Conservation (phyloP, 2,888 invertebrate genomes). For the Plebejus anna region DNA sequence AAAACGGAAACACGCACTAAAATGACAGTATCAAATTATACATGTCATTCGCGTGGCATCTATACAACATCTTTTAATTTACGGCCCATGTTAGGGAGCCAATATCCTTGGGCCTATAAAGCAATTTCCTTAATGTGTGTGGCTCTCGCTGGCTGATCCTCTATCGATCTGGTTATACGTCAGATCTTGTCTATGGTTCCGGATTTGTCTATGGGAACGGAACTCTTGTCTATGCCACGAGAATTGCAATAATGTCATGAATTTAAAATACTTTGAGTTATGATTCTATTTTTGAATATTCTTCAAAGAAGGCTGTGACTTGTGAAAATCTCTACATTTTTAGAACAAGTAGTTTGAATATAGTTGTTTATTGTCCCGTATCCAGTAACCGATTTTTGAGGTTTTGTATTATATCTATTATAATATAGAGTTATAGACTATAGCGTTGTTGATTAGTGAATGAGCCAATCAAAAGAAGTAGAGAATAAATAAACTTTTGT, state of each 20-base stretch:
- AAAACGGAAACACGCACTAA: not conserved
- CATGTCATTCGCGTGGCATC: not conserved
- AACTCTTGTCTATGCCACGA: not conserved
- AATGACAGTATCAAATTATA: not conserved
- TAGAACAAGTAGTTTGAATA: not conserved
- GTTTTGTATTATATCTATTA: no score
- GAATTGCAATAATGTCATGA: not conserved
- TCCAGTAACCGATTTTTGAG: no score
- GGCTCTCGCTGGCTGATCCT: slow-evolving; percentile 52
- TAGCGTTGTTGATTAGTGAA: no score
- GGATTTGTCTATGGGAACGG: slow-evolving; percentile 5
- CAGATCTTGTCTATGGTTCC: slow-evolving; percentile 22
- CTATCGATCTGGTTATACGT: slow-evolving; percentile 39
- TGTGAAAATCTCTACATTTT: not conserved
- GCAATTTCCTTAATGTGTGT: slow-evolving; percentile 72
- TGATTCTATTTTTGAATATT: no score
- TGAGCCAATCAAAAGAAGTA: no score
- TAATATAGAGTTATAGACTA: no score
- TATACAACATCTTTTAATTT: slow-evolving; percentile 29
- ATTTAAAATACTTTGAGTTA: no score
- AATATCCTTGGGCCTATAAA: slow-evolving; percentile 54
- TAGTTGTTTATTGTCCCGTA: no score
- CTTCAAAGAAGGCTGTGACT: no score
- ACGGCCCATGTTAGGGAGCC: slow-evolving; percentile 33
- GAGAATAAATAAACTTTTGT: no score